Percentiles rank a stretch among this genome's conserved stretches.
Conservation (phyloP, 2,888 invertebrate species). For the Ctenicera cuprea region DNA sequence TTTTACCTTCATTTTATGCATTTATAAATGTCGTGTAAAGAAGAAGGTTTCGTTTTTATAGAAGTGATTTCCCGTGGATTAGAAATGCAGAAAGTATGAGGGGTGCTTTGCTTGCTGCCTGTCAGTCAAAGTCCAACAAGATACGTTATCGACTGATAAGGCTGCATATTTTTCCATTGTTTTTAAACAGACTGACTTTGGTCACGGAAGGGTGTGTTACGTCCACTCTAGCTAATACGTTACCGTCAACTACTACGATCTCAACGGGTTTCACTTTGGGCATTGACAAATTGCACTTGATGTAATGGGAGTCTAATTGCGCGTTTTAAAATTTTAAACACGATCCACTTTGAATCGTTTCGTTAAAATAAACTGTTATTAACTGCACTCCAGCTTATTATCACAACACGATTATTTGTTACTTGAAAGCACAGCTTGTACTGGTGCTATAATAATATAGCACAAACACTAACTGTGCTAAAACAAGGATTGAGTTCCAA, state of each 20-base stretch:
- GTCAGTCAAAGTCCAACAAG: constrained; percentile 45
- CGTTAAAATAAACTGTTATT: too few relatives aligned
- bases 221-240: constrained; percentile 44
- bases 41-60: constrained; percentile 20
- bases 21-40: constrained; percentile 17
- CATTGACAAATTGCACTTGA: constrained; percentile 43
- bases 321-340: not conserved
- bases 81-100: constrained; percentile 32
- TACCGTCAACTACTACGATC: constrained; percentile 44
- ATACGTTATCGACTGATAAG: constrained; percentile 47
- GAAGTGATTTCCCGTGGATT: constrained; percentile 22
- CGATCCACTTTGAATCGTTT: too few relatives aligned
- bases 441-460: too few relatives aligned
- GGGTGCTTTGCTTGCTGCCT: constrained; percentile 27
- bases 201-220: constrained; percentile 50
- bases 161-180: constrained; percentile 45
- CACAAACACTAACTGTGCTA: too few relatives aligned
- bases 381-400: too few relatives aligned
- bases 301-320: not conserved
- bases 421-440: too few relatives aligned
- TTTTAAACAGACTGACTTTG: constrained; percentile 42
- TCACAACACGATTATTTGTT: too few relatives aligned
- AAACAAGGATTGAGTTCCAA: too few relatives aligned
- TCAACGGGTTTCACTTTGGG: constrained; percentile 30
- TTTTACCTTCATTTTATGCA: constrained; percentile 30